These are phyloP conservation scores for Furcula furcula DNA, from an alignment of 2,888 invertebrate genomes.

Conservation along the genomic window DNA sequence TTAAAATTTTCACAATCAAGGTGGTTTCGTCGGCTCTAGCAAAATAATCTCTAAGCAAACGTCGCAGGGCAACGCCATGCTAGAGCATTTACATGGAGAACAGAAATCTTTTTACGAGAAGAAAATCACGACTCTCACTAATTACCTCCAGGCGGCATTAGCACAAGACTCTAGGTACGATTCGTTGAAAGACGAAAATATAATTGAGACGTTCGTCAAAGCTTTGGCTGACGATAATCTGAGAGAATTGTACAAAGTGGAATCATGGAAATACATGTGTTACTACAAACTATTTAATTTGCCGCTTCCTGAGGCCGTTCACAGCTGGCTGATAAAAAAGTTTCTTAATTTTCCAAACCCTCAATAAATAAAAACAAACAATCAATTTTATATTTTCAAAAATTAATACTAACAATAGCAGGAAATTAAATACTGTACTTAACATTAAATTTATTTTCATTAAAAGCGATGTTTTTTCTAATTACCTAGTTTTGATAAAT, in stretches of 20 bases:
- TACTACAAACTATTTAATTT: conserved; percentile 85
- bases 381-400: too few relatives aligned
- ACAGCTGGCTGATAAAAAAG: conserved; percentile 82
- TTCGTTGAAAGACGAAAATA: conserved; percentile 74
- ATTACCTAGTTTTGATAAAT: too few relatives aligned
- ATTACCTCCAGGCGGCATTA: conserved; percentile 76
- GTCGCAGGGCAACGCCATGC: conserved; percentile 84
- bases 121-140: conserved; percentile 84
- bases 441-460: too few relatives aligned
- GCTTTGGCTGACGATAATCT: conserved; percentile 84
- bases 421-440: too few relatives aligned
- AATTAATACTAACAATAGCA: too few relatives aligned
- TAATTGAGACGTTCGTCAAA: conserved; percentile 84
- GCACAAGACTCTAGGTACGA: conserved; percentile 60
- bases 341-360: conserved; percentile 84
- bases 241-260: conserved; percentile 84
- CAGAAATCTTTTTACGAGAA: conserved; percentile 84
- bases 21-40: conserved; percentile 86
- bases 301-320: conserved; percentile 76
- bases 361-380: conserved; percentile 22
- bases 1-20: too few relatives aligned
- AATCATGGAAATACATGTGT: conserved; percentile 84
- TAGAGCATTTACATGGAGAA: conserved; percentile 82
- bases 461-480: too few relatives aligned
- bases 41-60: conserved; percentile 85